Base-by-base conservation (phyloP, 2,113 vertebrate species). In the Malurus cyaneus region DNA sequence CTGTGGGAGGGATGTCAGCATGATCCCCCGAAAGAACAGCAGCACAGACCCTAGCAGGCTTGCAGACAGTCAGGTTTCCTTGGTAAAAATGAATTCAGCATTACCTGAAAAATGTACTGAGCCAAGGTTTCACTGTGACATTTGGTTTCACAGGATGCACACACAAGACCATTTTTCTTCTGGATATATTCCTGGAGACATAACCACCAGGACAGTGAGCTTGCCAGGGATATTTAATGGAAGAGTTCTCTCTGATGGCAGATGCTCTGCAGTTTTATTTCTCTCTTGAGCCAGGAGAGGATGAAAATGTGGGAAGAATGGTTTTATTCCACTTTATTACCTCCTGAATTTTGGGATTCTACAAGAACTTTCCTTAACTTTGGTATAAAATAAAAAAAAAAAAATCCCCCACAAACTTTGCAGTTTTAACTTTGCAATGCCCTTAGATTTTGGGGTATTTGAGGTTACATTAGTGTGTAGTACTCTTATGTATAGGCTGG, bases 1-100 rank as follows among this genome's bases (percentile, higher is more conserved):
- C 76, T 70, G 76, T 83, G 60, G 72, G 88, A 88, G 79, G 67
- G 60, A 83, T 86, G 80, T 86, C 93, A 93, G 82, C 82, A 47
- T 60, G 92, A 73, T 52, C 25, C 54, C 76, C 74, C 67, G 79
- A 76, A 90, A 80, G 41, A 88, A 41, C 52, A 77, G 67, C 64
- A 80, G 47, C 56, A 59, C 1, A 73, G 78, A 73, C n/a, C 67
- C 25, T 41, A 34, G 57, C 32, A 71, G 53, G 14, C 26, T 62
- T 78, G 76, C 46, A 94, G 91, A 46, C 44, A 89, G 70, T 16
- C 74, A 62, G 34, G 29, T 74, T 89, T 83, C 52, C 79, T 92
- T 52, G 77, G 53, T 32, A 42, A 54, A 54, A 61, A 57, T 20
- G 54, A 86, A 11, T 34, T 65, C 59, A 72, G 23, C 39, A 41